Evolutionary conservation across 2,888 invertebrate species (phyloP), one percentile per base, ranked within the genome.

Genomic region (Melanargia galathea): DNA sequence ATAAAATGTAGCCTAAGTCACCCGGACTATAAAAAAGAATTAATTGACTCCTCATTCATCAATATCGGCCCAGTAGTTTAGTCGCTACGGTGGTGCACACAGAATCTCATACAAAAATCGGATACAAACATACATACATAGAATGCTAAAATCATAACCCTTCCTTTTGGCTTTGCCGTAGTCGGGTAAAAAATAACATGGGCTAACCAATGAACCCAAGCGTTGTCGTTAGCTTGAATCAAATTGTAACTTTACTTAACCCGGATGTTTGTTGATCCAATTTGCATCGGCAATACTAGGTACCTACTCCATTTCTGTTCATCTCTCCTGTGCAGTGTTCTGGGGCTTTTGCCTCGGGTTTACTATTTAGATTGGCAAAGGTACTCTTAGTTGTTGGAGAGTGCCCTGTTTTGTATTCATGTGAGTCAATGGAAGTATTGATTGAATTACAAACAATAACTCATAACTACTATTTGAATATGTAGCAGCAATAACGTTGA

Each of bases 241-340:
- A 11, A 52, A 56, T 30, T 20, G 40, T 26, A 11, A 20, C 33
- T 55, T 55, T 16, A 55, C 40, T 43, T 55, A 43, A 40, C 55
- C 26, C 24, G n/a, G 30, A 26, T 24, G 24, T 40, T 40, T 40
- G 55, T 40, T 4, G 8, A 24, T 30, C 30, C 56, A 56, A 56
- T 56, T 56, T 20, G 30, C 45, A 30, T 56, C 30, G 24, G 8
- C 16, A 20, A 56, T n/a, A 43, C 22, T 26, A 40, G 13, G 6
- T 40, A n/a, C n/a, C 16, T 3, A 8, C 26, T n/a, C 3, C 7
- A 26, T 16, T 13, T 49, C 16, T 26, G 7, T 49, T 30, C 49
- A 49, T 49, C 49, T 26, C 26, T 16, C 10, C 35, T 4, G 7
- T 49, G 8, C 49, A 7, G 2, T 13, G n/a, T 49, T 7, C 26